A percentile compares a stretch with the other conserved stretches of the same genome.
Conservation (phyloP, 2,888 invertebrate genomes). For the Sphaerophoria taeniata region DNA sequence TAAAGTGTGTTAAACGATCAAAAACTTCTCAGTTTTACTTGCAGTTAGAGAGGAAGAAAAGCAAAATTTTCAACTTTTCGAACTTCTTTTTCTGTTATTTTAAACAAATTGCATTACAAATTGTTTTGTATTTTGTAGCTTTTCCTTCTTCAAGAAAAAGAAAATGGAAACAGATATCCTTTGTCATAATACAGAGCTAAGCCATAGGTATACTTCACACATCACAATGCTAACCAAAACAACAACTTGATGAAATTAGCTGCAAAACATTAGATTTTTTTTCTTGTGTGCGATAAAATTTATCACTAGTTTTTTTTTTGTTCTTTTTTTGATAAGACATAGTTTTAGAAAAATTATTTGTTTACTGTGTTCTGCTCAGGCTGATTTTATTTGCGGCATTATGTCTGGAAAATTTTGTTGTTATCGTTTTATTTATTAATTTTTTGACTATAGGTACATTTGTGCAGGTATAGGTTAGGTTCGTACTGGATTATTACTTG, state of each 20-base stretch:
- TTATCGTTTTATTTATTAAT: background rate
- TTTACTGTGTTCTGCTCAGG: background rate
- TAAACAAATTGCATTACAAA: too few species aligned
- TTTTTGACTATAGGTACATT: background rate
- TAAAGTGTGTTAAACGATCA: background rate
- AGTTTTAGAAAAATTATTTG: constrained; percentile 9
- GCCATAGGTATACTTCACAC: too few species aligned
- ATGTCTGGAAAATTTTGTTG: constrained; percentile 10
- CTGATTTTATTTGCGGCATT: background rate
- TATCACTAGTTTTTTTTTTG: background rate
- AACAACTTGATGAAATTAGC: too few species aligned
- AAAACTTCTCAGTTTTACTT: constrained; percentile 59
- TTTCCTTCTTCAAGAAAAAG: too few species aligned
- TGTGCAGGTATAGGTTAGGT: background rate
- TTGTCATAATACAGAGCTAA: too few species aligned
- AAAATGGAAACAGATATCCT: too few species aligned
- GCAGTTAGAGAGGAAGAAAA: background rate
- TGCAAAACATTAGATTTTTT: background rate
- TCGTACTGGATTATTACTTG: too few species aligned
- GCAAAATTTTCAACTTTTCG: background rate
- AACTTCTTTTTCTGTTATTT: too few species aligned
- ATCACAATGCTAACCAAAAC: too few species aligned
- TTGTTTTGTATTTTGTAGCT: too few species aligned
- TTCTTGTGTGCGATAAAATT: constrained; percentile 17
- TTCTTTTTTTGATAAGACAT: background rate